These are phyloP conservation scores for Heliconius cydno DNA, from an alignment of 2,888 invertebrate species.

Conservation along the genomic window DNA sequence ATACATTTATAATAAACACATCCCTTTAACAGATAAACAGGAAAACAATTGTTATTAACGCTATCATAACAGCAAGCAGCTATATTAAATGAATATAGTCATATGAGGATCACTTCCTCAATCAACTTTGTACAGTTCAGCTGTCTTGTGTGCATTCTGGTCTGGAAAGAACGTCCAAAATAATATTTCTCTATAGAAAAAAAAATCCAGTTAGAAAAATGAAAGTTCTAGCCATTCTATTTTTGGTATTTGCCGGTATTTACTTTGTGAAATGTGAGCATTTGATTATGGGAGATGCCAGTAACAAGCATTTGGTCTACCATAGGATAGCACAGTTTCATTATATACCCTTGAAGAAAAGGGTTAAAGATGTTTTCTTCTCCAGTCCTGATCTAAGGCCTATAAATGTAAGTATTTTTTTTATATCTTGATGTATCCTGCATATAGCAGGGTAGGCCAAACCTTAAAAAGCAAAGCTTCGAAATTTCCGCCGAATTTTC, in stretches of 20 bases:
- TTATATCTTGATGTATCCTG: background rate
- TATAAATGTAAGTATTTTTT: slow-evolving; percentile 58
- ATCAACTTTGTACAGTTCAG: slow-evolving; percentile 40
- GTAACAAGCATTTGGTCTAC: slow-evolving; percentile 54
- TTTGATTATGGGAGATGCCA: slow-evolving; percentile 58
- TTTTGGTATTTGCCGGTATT: slow-evolving; percentile 48
- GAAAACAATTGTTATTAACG: slow-evolving; percentile 4
- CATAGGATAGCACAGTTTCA: slow-evolving; percentile 53
- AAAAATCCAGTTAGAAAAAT: slow-evolving; percentile 47
- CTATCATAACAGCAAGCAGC: slow-evolving; percentile 6
- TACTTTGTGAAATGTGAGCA: slow-evolving; percentile 52
- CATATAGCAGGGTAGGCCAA: background rate
- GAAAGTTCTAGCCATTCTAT: slow-evolving; percentile 49
- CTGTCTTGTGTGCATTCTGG: slow-evolving; percentile 12
- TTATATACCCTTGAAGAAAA: slow-evolving; percentile 57
- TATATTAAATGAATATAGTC: background rate
- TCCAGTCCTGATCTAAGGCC: slow-evolving; percentile 53
- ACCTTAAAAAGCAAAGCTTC: too few relatives aligned
- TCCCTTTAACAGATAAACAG: background rate
- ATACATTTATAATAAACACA: background rate
- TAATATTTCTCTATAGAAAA: slow-evolving; percentile 43
- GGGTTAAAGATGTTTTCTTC: slow-evolving; percentile 61
- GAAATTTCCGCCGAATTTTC: background rate
- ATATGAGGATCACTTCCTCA: slow-evolving; percentile 34
- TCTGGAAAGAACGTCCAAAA: slow-evolving; percentile 39